Evolutionary conservation across 2,888 invertebrate species (phyloP), one percentile per base, ranked within the genome.

Genomic region (Kuschelorhynchus macadamiae): DNA sequence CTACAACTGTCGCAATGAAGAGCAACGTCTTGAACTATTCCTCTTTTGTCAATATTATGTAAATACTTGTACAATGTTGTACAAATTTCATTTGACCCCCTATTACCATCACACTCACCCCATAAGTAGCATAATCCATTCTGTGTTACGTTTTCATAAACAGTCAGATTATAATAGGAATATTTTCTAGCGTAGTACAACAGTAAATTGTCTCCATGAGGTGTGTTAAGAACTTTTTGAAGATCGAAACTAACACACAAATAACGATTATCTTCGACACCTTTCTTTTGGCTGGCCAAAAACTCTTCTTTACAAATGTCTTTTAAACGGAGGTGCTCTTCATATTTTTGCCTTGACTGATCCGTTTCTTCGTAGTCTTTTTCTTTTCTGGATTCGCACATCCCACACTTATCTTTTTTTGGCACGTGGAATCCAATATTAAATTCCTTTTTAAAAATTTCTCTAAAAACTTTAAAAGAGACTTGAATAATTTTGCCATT

Each of bases 141-240:
- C 62, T 64, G 59, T 1, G 75, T 74, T 16, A 36, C 57, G 50
- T 56, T 73, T 68, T 76, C 76, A 61, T 75, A 76, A 17, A 76
- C 52, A 11, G 71, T 74, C 5, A 72, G 53, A 56, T 76, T 18
- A 16, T 44, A 44, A 16, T 8, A 44, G 4, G 44, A 2, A 16
- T 44, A 44, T 17, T 44, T 44, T 76, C 75, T 42, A 7, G 67
- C 62, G 59, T 75, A 77, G 46, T 72, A 74, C 25, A 76, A 53
- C 2, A 77, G 60, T 71, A 75, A 71, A 61, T 68, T 74, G n/a
- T 74, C 65, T 12, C 76, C 76, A 50, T 71, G 57, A 1, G 75
- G 75, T 16, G 75, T 76, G 55, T 76, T 76, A 36, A 75, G 67
- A 5, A 76, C 75, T 67, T 74, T 75, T 68, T 77, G 74, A n/a